Percentiles rank a stretch among this genome's conserved stretches.
phyloP scores from a whole-genome alignment of 1,140 invertebrate species.

The Chironomus striatipennis region DNA sequence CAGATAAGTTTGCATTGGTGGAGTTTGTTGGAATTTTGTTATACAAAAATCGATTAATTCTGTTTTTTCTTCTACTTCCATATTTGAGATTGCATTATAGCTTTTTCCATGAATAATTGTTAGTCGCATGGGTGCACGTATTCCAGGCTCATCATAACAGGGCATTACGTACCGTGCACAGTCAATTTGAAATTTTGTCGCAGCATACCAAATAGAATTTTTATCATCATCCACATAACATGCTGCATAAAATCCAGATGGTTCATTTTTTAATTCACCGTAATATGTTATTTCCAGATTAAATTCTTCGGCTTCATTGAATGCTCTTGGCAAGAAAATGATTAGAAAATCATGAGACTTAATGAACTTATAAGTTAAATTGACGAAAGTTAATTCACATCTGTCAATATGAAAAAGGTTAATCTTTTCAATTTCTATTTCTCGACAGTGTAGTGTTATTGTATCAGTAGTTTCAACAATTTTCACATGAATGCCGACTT shows the following conservation, averaged over 20 bases:
- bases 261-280: neutral
- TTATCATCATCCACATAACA: neutral
- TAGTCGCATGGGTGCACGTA: constrained; percentile 47
- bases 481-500: neutral
- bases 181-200: neutral
- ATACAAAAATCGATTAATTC: neutral
- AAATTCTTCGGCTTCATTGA: neutral
- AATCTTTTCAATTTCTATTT: neutral
- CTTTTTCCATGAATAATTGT: constrained; percentile 2
- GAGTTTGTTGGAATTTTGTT: constrained; percentile 36
- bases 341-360: neutral
- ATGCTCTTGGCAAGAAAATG: neutral
- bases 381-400: neutral
- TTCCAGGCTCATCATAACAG: constrained; percentile 74
- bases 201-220: neutral
- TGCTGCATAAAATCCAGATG: neutral
- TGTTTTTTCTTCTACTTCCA: neutral
- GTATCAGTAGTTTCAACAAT: neutral
- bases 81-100: neutral
- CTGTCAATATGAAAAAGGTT: neutral
- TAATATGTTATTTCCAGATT: neutral
- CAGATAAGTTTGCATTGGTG: constrained; percentile 62
- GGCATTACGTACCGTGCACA: neutral
- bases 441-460: neutral
- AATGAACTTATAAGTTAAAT: neutral